Evolutionary conservation across 1,140 invertebrate species (phyloP).

Genomic region (Himalopsyche phryganea): DNA sequence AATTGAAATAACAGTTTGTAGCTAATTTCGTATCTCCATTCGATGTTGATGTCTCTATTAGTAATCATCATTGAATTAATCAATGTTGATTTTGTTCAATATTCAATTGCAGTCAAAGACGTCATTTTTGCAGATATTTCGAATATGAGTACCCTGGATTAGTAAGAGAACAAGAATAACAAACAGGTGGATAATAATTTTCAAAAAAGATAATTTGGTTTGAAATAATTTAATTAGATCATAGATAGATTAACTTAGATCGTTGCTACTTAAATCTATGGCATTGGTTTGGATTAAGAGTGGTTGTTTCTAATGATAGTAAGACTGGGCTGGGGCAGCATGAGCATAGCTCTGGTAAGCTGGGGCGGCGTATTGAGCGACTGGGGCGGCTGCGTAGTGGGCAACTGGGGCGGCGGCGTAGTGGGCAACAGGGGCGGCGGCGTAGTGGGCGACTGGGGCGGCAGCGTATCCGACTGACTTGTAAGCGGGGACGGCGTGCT

Average conservation of each 20-base stretch:
- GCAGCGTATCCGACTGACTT: conserved; percentile 35
- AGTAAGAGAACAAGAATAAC: too few relatives aligned
- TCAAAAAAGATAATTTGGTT: too few relatives aligned
- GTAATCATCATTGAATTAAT: too few relatives aligned
- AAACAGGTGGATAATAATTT: too few relatives aligned
- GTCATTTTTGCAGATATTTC: too few relatives aligned
- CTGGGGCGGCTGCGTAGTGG: conserved; percentile 30
- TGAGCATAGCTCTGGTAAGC: conserved; percentile 11
- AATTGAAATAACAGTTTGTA: too few relatives aligned
- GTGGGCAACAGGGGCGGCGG: conserved; percentile 7
- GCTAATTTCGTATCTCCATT: too few relatives aligned
- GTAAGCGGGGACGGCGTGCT: conserved; percentile 41
- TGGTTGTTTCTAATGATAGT: conserved; percentile 18
- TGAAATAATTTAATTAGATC: conserved; percentile 24
- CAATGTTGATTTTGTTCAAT: too few relatives aligned
- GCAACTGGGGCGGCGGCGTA: conserved; percentile 33
- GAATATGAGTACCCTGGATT: too few relatives aligned
- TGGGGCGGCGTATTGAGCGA: conserved; percentile 5
- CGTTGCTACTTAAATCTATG: conserved; percentile 23
- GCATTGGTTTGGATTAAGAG: background rate
- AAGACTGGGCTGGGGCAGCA: conserved; percentile 26
- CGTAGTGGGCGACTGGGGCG: conserved; percentile 32
- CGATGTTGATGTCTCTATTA: too few relatives aligned
- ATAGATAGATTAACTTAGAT: too few relatives aligned
- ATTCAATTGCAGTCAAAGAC: too few relatives aligned